A percentile compares a stretch with the other conserved stretches of the same genome.
Conservation (phyloP, 2,113 vertebrate species). For the Vireo altiloquus region DNA sequence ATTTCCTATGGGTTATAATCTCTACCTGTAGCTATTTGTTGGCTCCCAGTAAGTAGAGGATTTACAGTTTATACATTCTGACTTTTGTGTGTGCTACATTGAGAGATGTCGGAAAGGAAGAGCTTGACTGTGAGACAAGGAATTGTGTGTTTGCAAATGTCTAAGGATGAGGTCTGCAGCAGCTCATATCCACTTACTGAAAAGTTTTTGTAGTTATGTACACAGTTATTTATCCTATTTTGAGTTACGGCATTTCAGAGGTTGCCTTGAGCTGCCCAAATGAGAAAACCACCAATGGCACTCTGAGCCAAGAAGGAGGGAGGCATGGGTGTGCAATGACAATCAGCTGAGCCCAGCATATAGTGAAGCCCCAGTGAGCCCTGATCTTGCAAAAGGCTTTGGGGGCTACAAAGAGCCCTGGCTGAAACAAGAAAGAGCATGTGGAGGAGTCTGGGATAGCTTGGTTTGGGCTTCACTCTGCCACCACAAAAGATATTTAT, state of each 20-base stretch:
- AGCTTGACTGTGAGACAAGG: background rate
- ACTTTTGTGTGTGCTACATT: background rate
- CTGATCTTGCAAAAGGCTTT: background rate
- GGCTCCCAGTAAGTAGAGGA: background rate
- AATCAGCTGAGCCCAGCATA: background rate
- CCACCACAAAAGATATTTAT: slow-evolving; percentile 27
- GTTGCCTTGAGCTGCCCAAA: slow-evolving; percentile 30
- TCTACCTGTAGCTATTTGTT: background rate
- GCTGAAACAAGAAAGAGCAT: background rate
- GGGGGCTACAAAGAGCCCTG: background rate
- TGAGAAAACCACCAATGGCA: slow-evolving; percentile 30
- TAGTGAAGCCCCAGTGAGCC: background rate
- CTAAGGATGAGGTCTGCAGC: background rate
- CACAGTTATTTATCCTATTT: slow-evolving; percentile 48
- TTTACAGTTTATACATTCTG: background rate
- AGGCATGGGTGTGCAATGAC: background rate
- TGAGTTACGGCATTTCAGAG: slow-evolving; percentile 28
- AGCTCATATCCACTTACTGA: slow-evolving; percentile 1
- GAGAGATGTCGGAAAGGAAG: background rate
- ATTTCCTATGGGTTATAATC: background rate
- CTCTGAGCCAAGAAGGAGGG: background rate
- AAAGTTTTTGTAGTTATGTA: slow-evolving; percentile 38
- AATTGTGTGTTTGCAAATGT: slow-evolving; percentile 6
- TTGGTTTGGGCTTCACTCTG: background rate
- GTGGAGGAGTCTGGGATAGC: background rate